Percentiles rank a stretch among this genome's conserved stretches.
Conservation (phyloP, 2,113 vertebrate genomes). For the Anguilla japonica region DNA sequence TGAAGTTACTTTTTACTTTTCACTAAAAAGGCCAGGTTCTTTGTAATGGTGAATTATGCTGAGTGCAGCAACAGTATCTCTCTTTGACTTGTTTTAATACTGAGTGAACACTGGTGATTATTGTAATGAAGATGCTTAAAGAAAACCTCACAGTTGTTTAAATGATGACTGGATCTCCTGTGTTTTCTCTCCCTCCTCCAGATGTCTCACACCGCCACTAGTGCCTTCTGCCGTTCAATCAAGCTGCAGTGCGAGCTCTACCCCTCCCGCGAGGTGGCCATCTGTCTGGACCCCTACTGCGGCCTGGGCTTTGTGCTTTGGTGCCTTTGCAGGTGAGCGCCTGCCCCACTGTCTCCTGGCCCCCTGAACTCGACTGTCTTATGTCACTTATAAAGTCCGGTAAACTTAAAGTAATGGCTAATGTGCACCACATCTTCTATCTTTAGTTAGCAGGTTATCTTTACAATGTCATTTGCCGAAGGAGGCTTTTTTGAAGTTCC, state of each 20-base stretch:
- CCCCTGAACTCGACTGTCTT: too few species aligned
- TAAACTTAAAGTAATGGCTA: not conserved
- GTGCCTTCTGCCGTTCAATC: conserved; percentile 98
- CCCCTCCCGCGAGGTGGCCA: conserved; percentile 96
- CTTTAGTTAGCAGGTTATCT: too few species aligned
- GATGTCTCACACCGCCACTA: conserved; percentile 99
- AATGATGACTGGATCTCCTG: not conserved
- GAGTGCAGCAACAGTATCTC: too few species aligned
- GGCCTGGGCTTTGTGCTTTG: conserved; percentile 98
- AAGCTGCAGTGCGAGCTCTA: conserved; percentile 99
- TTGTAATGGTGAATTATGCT: too few species aligned
- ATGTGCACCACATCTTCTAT: too few species aligned
- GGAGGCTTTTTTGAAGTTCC: too few species aligned
- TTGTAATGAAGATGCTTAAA: not conserved
- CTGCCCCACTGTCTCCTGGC: not conserved
- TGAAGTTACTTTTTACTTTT: not conserved
- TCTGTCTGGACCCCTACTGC: conserved; percentile 97
- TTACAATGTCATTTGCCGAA: too few species aligned
- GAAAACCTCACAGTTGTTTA: too few species aligned
- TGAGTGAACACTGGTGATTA: not conserved
- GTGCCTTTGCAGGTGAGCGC: conserved; percentile 95
- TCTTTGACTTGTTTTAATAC: too few species aligned
- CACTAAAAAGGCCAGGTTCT: not conserved
- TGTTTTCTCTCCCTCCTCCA: conserved; percentile 59
- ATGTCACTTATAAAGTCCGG: too few species aligned